Conservation (phyloP, 30 jellyfish, hydroid and myxozoan genomes). For the Aurelia aurita complex sp. Pacific region DNA sequence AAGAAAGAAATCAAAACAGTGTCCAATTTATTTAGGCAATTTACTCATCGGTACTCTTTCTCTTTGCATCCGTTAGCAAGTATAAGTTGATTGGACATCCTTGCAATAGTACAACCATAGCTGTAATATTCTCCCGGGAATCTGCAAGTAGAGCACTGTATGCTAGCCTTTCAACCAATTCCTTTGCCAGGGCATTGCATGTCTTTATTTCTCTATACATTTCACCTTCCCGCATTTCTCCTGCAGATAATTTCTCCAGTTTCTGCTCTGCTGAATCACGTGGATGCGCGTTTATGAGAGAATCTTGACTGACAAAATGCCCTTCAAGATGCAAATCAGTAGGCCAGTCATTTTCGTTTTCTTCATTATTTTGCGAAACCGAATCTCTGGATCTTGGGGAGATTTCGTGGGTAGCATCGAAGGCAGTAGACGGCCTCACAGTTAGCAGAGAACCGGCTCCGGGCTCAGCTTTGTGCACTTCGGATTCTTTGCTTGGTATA, state of each 20-base stretch:
- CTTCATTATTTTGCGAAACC: background rate
- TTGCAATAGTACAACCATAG: constrained; percentile 44
- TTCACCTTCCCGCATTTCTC: background rate
- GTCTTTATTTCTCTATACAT: constrained; percentile 48
- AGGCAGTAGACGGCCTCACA: background rate
- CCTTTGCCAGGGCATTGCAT: constrained; percentile 46
- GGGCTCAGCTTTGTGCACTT: too few species aligned
- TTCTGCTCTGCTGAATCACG: background rate
- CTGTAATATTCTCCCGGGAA: constrained; percentile 65
- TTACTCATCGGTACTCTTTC: too few species aligned
- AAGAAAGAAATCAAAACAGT: too few species aligned
- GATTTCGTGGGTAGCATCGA: background rate
- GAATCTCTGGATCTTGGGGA: background rate
- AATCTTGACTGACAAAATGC: background rate
- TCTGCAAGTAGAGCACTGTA: constrained; percentile 69
- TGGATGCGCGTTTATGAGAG: background rate
- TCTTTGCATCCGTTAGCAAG: constrained; percentile 43
- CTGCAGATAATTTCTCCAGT: background rate
- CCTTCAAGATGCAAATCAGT: background rate
- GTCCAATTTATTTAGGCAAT: too few species aligned
- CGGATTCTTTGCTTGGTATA: background rate
- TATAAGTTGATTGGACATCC: constrained; percentile 75
- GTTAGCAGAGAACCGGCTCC: background rate
- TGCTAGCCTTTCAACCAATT: constrained; percentile 54
- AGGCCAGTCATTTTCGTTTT: background rate